Evolutionary conservation across 2,888 invertebrate genomes (phyloP), one percentile per base, ranked within the genome.

Genomic region (Epinotia bilunana): DNA sequence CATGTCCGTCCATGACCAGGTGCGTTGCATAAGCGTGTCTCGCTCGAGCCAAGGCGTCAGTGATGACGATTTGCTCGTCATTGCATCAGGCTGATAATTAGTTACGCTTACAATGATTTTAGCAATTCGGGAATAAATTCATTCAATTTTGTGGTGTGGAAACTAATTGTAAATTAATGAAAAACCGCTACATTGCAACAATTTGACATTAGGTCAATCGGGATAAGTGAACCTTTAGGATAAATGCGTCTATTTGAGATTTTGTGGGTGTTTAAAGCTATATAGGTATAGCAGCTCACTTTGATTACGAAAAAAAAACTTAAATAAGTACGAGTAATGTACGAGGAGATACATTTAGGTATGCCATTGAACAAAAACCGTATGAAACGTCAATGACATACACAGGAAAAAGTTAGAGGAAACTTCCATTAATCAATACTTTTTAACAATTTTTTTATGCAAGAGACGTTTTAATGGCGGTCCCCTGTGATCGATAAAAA

Each of bases 81-180:
- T 67, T 67, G 65, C 65, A 67, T 67, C 65, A 67, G 64, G 55
- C 53, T 55, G 65, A 65, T 33, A 53, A n/a, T n/a, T 53, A 53
- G 53, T 53, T 53, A n/a, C n/a, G n/a, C n/a, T n/a, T n/a, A n/a
- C 53, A 6, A 53, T 53, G 53, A 53, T n/a, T 6, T 53, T 4
- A 2, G 53, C n/a, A 7, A 53, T 53, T 7, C n/a, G 13, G 6
- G 16, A 53, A 53, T 16, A 16, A 16, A 46, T 13, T 13, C 13
- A 3, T 11, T 0, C 4, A 13, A 3, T 46, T 46, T 13, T 46
- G 3, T 12, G 13, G 13, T 12, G 3, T 46, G 46, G 39, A 12
- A 46, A 46, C 3, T 3, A 12, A 46, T 46, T 46, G n/a, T n/a
- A n/a, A n/a, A n/a, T n/a, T n/a, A n/a, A n/a, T n/a, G 46, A 2